Percentiles rank a stretch among this genome's conserved stretches.
phyloP scores from a whole-genome alignment of 1,140 invertebrate species.

The Drosophila arawakana region DNA sequence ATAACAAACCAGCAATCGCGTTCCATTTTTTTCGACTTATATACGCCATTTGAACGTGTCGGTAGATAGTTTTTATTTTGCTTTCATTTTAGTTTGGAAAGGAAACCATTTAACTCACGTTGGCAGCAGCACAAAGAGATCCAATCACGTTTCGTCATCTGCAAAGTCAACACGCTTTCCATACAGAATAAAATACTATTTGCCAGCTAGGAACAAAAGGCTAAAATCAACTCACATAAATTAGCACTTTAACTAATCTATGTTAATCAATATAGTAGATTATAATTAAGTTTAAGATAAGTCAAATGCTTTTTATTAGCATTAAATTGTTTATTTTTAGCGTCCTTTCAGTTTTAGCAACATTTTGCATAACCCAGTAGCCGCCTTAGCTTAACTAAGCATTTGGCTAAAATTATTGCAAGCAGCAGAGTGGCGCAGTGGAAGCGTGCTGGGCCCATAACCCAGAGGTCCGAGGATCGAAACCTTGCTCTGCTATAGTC shows the following conservation, averaged over 20 bases:
- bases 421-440: constrained; percentile 97
- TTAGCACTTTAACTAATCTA: constrained; percentile 1
- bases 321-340: neutral
- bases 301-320: neutral
- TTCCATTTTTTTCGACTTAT: neutral
- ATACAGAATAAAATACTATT: neutral
- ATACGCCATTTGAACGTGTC: neutral
- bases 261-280: neutral
- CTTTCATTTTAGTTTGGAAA: constrained; percentile 6
- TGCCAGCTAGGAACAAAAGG: neutral
- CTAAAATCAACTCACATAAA: neutral
- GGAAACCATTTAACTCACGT: neutral
- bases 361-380: no score
- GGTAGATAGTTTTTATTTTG: constrained; percentile 7
- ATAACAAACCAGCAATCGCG: neutral
- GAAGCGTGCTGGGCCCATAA: constrained; percentile 99
- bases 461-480: constrained; percentile 98
- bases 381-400: neutral
- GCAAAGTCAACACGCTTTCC: neutral
- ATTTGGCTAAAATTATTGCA: neutral
- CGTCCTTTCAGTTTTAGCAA: neutral
- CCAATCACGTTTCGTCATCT: constrained; percentile 13
- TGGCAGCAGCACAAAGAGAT: constrained; percentile 3
- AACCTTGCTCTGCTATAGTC: constrained; percentile 93
- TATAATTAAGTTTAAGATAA: neutral